These are phyloP conservation scores for Indri indri DNA, from an alignment of 2,113 vertebrate species.

Conservation along the genomic window DNA sequence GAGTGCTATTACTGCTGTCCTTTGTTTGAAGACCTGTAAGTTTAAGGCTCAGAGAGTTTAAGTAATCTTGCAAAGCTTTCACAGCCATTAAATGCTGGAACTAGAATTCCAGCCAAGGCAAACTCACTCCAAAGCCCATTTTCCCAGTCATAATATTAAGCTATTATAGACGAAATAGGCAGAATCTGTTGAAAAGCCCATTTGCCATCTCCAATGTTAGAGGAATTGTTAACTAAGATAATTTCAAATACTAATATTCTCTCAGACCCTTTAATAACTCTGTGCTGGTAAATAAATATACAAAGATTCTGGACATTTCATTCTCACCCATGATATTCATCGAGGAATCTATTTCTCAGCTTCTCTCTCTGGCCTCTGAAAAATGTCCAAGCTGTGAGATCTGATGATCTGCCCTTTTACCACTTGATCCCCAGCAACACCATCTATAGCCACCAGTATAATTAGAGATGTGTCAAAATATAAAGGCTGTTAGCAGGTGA, in stretches of 20 bases:
- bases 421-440: not conserved
- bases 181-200: not conserved
- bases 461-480: conserved; percentile 25
- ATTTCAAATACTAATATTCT: conserved; percentile 3
- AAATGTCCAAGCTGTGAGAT: not conserved
- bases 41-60: not conserved
- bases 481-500: not conserved
- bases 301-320: not conserved
- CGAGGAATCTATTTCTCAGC: conserved; percentile 11
- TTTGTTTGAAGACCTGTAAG: conserved; percentile 2
- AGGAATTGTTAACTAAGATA: not conserved
- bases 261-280: not conserved
- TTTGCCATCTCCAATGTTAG: not conserved
- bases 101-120: not conserved
- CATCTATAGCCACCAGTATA: not conserved
- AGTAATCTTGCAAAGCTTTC: conserved; percentile 6
- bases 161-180: not conserved
- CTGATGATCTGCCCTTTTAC: not conserved
- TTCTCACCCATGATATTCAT: not conserved
- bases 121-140: not conserved
- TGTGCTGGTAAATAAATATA: not conserved
- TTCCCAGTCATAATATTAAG: not conserved
- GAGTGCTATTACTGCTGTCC: not conserved
- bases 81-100: not conserved
- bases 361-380: not conserved